Conservation (phyloP, 1,140 invertebrate genomes). For the Diachasma alloeum region DNA sequence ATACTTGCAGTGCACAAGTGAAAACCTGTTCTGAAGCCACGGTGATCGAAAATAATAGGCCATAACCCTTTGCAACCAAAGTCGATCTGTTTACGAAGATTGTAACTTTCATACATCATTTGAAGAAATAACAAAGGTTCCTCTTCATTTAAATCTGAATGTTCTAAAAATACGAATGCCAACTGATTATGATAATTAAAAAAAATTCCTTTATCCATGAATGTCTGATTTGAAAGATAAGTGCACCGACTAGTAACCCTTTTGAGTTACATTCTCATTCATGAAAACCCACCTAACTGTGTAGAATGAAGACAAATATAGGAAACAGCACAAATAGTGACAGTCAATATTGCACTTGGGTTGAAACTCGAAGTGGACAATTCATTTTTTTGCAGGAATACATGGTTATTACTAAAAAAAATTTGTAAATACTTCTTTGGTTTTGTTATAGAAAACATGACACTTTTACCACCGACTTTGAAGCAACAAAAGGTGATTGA, state of each 20-base stretch:
- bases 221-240: neutral
- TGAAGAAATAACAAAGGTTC: neutral
- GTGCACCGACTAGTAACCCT: neutral
- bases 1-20: neutral
- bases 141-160: too few relatives aligned
- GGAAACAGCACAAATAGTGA: neutral
- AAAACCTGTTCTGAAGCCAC: neutral
- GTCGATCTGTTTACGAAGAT: neutral
- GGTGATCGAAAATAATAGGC: neutral
- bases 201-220: neutral
- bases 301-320: neutral
- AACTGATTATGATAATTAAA: neutral
- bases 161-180: neutral
- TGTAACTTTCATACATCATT: neutral
- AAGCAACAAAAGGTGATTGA: conserved; percentile 57
- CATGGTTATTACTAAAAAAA: neutral
- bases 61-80: neutral
- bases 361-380: neutral
- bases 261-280: neutral
- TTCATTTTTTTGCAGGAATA: too few relatives aligned
- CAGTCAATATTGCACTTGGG: neutral
- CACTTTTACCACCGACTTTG: conserved; percentile 53
- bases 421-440: neutral
- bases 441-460: conserved; percentile 45
- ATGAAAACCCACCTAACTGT: neutral